Base-by-base conservation (phyloP, 2,888 invertebrate genomes). In the Agrypnus murinus region DNA sequence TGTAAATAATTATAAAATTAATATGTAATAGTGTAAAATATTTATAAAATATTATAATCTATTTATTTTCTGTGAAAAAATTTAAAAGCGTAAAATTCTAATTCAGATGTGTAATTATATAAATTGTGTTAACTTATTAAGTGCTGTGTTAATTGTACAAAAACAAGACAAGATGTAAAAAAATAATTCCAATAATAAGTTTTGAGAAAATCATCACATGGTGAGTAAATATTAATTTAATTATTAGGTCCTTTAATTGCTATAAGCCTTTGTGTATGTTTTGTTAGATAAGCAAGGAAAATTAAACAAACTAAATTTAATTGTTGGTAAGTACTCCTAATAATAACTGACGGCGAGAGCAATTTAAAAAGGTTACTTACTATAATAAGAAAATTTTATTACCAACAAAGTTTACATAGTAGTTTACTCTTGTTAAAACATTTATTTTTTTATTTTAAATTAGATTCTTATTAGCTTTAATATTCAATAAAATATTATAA, bases 141-240 rank as follows among this genome's bases (percentile, higher is more conserved):
- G 15, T n/a, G n/a, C n/a, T n/a, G n/a, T n/a, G n/a, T n/a, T n/a
- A n/a, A n/a, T n/a, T n/a, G n/a, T n/a, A n/a, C n/a, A n/a, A n/a
- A n/a, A n/a, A n/a, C n/a, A n/a, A n/a, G n/a, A n/a, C n/a, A n/a
- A n/a, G n/a, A n/a, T n/a, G n/a, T n/a, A n/a, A n/a, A n/a, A n/a
- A n/a, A n/a, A n/a, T n/a, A n/a, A n/a, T 46, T 8, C 19, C 46
- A 19, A 2, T n/a, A n/a, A n/a, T n/a, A n/a, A 46, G 15, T 17
- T 46, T 15, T 8, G 46, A 19, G 17, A 17, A 15, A 19, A 17
- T 17, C 19, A 10, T 46, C 19, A 46, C 17, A 46, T 46, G 46
- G 46, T 46, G 9, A 46, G 46, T 46, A 46, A 46, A 46, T 46
- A 46, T 46, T 19, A 45, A 8, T 45, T 45, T 8, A 46, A 46